Percentiles rank a stretch among this genome's conserved stretches.
Evolutionary conservation across 2,113 vertebrate genomes (phyloP).

Genomic region (Candoia aspera): DNA sequence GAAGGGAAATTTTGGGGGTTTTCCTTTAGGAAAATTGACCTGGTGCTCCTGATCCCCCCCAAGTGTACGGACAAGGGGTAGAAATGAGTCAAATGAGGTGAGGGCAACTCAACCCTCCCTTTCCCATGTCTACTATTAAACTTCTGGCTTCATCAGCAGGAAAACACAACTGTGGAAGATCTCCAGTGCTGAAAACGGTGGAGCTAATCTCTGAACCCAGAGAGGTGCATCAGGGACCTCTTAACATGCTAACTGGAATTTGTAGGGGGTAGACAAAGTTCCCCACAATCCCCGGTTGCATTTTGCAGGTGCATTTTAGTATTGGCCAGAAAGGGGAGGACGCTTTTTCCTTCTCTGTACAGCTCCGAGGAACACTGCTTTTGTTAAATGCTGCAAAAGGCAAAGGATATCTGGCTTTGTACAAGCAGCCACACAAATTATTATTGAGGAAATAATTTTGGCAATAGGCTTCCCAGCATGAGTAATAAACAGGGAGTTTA

Average conservation of each 20-base stretch:
- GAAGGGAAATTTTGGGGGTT: no score
- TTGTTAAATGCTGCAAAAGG: neutral
- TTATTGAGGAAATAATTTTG: neutral
- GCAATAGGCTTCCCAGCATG: neutral
- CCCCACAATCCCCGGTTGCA: neutral
- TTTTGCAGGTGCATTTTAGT: accelerated
- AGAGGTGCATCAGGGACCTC: neutral
- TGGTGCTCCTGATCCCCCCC: no score
- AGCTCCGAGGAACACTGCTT: neutral
- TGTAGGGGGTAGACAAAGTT: neutral
- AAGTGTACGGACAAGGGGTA: no score
- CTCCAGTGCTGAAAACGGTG: neutral
- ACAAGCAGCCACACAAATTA: neutral
- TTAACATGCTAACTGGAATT: neutral
- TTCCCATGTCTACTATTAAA: neutral
- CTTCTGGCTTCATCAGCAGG: neutral
- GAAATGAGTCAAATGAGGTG: no score
- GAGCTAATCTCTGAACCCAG: neutral
- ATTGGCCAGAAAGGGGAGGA: neutral
- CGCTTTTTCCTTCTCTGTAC: neutral
- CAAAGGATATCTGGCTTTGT: neutral
- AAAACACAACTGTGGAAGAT: neutral
- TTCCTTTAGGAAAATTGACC: no score
- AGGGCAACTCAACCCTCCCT: neutral
- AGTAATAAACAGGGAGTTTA: conserved; percentile 12